phyloP scores from a whole-genome alignment of 64 coral and sea anemone genomes.

The Astreopora myriophthalma region DNA sequence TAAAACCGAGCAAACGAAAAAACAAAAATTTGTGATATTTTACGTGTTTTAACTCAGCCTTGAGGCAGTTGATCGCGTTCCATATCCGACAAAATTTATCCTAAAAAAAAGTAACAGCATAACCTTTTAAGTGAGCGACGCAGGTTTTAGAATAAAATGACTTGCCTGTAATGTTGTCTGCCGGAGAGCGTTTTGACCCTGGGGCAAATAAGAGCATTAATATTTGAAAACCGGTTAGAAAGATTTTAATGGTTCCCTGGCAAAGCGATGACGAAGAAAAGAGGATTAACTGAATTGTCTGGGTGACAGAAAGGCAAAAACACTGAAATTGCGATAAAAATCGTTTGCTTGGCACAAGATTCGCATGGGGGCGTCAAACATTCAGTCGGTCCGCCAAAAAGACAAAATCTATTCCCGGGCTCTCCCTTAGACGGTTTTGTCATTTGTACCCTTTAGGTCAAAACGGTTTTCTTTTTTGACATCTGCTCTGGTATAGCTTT shows the following conservation, averaged over 20 bases:
- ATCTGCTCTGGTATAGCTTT: neutral
- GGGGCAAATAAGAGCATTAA: conserved; percentile 10
- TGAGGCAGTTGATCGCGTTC: too few relatives aligned
- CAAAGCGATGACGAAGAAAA: neutral
- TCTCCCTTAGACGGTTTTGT: neutral
- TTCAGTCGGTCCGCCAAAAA: neutral
- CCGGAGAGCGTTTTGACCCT: neutral
- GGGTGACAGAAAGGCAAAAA: neutral
- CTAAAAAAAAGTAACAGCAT: neutral
- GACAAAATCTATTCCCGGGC: neutral
- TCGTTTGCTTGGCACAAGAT: neutral
- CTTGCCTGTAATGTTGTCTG: neutral
- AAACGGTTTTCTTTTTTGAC: neutral
- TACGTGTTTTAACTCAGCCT: neutral
- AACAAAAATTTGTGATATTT: neutral
- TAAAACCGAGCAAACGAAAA: neutral
- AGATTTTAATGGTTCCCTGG: neutral
- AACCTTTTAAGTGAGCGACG: neutral
- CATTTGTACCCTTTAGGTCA: neutral
- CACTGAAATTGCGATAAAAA: neutral
- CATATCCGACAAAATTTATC: too few relatives aligned
- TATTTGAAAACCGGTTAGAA: conserved; percentile 20
- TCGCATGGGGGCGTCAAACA: neutral
- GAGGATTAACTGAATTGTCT: neutral
- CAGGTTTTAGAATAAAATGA: neutral